A percentile compares a stretch with the other conserved stretches of the same genome.
These are phyloP conservation scores for Chrysina gloriosa DNA, from an alignment of 2,888 invertebrate species.

Conservation along the genomic window DNA sequence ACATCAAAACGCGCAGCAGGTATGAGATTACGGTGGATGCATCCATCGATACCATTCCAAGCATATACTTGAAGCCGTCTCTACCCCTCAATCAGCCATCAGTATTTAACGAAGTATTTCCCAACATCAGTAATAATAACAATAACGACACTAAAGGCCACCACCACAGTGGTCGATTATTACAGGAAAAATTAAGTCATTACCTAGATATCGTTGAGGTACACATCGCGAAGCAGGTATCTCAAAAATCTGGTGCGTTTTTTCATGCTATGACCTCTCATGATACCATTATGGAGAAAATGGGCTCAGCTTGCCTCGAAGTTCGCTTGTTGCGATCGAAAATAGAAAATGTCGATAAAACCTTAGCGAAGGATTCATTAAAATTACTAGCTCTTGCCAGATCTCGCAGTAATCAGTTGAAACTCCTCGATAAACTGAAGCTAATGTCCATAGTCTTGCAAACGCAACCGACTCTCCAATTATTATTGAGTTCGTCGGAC, in stretches of 20 bases:
- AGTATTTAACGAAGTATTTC: conserved; percentile 88
- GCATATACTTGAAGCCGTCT: conserved; percentile 83
- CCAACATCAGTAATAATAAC: conserved; percentile 68
- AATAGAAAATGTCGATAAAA: conserved; percentile 81
- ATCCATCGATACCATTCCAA: conserved; percentile 73
- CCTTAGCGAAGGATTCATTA: conserved; percentile 83
- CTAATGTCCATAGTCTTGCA: conserved; percentile 96
- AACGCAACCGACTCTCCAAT: conserved; percentile 97
- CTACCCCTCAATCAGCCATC: conserved; percentile 83
- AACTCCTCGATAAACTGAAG: conserved; percentile 81
- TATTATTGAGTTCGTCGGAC: conserved; percentile 93
- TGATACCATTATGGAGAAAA: conserved; percentile 95
- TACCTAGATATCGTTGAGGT: conserved; percentile 96
- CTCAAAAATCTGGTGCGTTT: conserved; percentile 95
- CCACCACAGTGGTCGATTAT: conserved; percentile 70
- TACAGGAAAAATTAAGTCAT: conserved; percentile 93
- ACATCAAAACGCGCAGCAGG: conserved; percentile 52
- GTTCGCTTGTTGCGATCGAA: conserved; percentile 80
- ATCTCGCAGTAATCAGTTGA: conserved; percentile 73
- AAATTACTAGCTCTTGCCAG: conserved; percentile 79
- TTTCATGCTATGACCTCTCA: conserved; percentile 99
- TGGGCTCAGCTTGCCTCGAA: conserved; percentile 84
- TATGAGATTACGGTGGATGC: conserved; percentile 58
- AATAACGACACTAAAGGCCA: conserved; percentile 57
- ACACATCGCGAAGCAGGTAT: conserved; percentile 91